These are phyloP conservation scores for Drosophila multiciliata DNA, from an alignment of 2,888 invertebrate species.

Conservation along the genomic window DNA sequence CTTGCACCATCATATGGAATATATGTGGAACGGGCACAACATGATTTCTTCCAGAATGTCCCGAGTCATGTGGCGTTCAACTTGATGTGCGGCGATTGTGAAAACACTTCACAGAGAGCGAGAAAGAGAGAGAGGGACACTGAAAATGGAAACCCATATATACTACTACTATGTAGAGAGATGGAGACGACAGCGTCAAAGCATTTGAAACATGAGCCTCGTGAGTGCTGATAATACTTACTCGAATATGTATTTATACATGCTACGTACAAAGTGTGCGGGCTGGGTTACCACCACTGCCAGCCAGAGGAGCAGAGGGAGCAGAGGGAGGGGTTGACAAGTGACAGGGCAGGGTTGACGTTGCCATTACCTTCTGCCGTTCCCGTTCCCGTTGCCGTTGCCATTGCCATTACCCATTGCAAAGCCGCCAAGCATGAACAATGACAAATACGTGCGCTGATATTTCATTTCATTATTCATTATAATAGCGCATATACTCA, in stretches of 20 bases:
- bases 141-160: conserved; percentile 49
- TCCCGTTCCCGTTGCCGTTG: background rate
- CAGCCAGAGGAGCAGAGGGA: background rate
- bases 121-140: conserved; percentile 1
- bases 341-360: conserved; percentile 9
- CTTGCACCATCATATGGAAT: conserved; percentile 54
- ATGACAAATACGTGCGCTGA: conserved; percentile 57
- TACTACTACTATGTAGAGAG: conserved; percentile 1
- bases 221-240: conserved; percentile 70
- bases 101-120: conserved; percentile 41
- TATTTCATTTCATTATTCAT: conserved; percentile 46
- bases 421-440: conserved; percentile 37
- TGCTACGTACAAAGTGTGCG: conserved; percentile 19
- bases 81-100: conserved; percentile 52
- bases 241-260: conserved; percentile 16
- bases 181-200: conserved; percentile 44
- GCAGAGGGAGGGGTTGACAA: conserved; percentile 5
- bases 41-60: conserved; percentile 41
- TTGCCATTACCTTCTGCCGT: no score
- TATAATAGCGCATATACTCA: conserved; percentile 8
- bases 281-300: conserved; percentile 16
- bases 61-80: conserved; percentile 45
- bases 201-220: conserved; percentile 72
- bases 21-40: conserved; percentile 39
- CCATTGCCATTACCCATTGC: conserved; percentile 4